Evolutionary conservation across 2,113 vertebrate species (phyloP), one percentile per base, ranked within the genome.

Genomic region (Neotoma lepida): DNA sequence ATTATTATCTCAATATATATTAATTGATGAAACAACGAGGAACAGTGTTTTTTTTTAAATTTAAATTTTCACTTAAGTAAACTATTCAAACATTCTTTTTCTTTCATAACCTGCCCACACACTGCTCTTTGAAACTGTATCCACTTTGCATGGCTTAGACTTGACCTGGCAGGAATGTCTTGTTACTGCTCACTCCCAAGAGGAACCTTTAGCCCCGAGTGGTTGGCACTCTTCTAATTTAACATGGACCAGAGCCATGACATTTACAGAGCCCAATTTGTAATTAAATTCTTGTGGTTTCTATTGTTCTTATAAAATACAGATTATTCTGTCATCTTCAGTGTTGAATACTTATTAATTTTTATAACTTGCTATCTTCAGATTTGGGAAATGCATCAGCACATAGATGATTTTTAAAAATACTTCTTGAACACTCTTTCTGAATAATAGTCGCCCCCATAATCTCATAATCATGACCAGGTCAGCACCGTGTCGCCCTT

Each of bases 111-210:
- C 61, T 66, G 41, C 61, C 61, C 41, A 82, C 54, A 12, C 51
- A 54, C 15, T 90, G 71, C 58, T 93, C 58, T 95, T 61, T 82
- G 94, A 91, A 94, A 89, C 82, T 17, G 0, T 85, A 76, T 87
- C 35, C 33, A 84, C 78, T 91, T 66, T 92, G 58, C 71, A 22
- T 95, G 71, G 64, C n/a, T 76, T 86, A 85, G 39, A 91, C 33
- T 64, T 93, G 92, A 92, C 92, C 86, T 74, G 2, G 76, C 74
- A 94, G 88, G 82, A 86, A 86, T 94, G 88, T 85, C 89, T 86
- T 88, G 6, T 90, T 81, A 15, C 51, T 70, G 15, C 51, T 51
- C 82, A 94, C 73, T 88, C 81, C 81, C 85, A 76, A 86, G 73
- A 91, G 90, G 90, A 93, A 41, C n/a, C 17, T 95, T 74, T 90